Evolutionary conservation across 2,797 vertebrate species (phyloP), one percentile per base, ranked within the genome.

Genomic region (Enteromius thamalakanensis): DNA sequence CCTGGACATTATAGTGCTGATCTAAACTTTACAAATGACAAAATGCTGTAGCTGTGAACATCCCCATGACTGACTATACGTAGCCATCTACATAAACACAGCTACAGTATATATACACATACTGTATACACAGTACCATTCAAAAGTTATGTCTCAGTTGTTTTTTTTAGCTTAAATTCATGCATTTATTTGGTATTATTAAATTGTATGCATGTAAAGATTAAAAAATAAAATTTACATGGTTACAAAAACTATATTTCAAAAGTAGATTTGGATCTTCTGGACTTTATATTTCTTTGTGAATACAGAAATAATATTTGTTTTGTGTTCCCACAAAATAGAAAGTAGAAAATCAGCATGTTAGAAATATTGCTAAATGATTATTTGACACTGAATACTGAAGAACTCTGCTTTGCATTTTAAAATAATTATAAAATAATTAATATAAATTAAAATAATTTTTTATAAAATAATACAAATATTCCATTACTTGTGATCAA

Each of bases 1-100:
- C 29, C 45, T 72, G 10, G 47, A 81, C 58, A 51, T 55, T 74
- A 55, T 68, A 67, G 47, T 37, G n/a, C 69, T 55, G 58, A 72
- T 26, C 21, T 34, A 80, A 78, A 37, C 68, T 67, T 67, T 47
- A 67, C 32, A 26, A 34, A 47, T 12, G n/a, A 51, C 47, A 79
- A 6, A 72, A 62, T 32, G 53, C 21, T 8, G n/a, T 58, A 81
- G 70, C 29, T 65, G 58, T 64, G 14, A 65, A 65, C 29, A 81
- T 51, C 53, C 4, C 15, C 3, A 9, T 65, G 15, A 34, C 15
- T 34, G 15, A 29, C 55, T 72, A 72, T 72, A 62, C 47, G 6
- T 17, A n/a, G 49, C n/a, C 9, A 23, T 76, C 49, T 5, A 29
- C 51, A 69, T 70, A 60, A 60, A 76, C 34, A 40, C 8, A 26